Evolutionary conservation across 2,113 vertebrate species (phyloP), one percentile per base, ranked within the genome.

Genomic region (Ciconia boyciana): DNA sequence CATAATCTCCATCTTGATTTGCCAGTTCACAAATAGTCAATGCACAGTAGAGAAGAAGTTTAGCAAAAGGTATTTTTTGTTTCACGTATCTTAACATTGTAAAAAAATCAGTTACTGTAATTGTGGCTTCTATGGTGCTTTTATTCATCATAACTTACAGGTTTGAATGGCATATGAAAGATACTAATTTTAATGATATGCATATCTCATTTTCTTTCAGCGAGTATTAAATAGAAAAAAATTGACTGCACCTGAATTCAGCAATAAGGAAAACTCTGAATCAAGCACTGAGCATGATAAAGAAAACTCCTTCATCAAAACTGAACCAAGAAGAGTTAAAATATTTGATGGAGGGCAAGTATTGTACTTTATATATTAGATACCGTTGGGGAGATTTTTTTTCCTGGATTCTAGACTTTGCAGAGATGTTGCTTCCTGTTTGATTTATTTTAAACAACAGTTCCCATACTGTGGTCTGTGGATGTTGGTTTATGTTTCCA

Each of bases 301-400:
- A 97, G 99, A 99, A 89, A 95, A 98, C 77, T 97, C 98, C 84
- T 97, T 98, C 93, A 97, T 98, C 92, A 99, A 99, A 98, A 98
- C 97, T 74, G 99, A 99, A 97, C 99, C 99, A 57, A 98, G 99
- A 96, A 98, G 99, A 94, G 98, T 99, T 96, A 99, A 99, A 98
- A 99, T 99, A 98, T 99, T 99, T 98, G 99, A 99, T 97, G 99
- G 99, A 98, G 99, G 99, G 99, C 98, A 99, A 94, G 99, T 98
- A 97, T 88, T 97, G 82, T 97, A 85, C 81, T 98, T 97, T 78
- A 78, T 97, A 49, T 97, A 92, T 34, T 95, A 92, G 89, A 95
- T 94, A 96, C 84, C 74, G 32, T 82, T 89, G 43, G 41, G 34
- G 83, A 88, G 71, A 29, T 88, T 5, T 62, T 70, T 88, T 75